These are phyloP conservation scores for Pogonognathellus flavescens DNA, from an alignment of 1,140 invertebrate species.

Conservation along the genomic window DNA sequence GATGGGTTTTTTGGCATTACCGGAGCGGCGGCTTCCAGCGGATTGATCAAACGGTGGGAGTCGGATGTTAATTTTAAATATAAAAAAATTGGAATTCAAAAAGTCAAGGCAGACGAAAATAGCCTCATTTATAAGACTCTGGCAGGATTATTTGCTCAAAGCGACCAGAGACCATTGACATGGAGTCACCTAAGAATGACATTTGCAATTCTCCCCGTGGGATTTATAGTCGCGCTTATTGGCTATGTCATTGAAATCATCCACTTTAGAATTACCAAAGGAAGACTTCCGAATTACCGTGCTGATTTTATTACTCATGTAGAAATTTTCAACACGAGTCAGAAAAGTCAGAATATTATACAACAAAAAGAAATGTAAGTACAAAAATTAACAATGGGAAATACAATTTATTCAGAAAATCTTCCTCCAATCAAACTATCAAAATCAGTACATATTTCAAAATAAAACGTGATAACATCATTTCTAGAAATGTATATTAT, in stretches of 20 bases:
- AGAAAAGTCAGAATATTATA: no score
- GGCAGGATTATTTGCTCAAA: neutral
- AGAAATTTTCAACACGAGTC: no score
- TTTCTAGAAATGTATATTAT: no score
- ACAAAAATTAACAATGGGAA: neutral
- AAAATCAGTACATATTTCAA: no score
- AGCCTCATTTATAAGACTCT: neutral
- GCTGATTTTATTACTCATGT: no score
- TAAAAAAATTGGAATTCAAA: conserved; percentile 14
- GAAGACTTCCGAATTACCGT: no score
- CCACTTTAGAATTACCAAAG: no score
- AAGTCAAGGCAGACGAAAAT: neutral
- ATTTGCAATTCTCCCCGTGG: neutral
- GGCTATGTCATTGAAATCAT: neutral
- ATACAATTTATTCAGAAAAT: neutral
- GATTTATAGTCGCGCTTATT: neutral
- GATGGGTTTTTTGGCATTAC: conserved; percentile 30
- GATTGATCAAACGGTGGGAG: conserved; percentile 6
- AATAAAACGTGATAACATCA: no score
- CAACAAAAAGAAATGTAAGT: no score
- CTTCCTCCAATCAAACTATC: no score
- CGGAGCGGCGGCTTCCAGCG: neutral
- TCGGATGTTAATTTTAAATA: neutral
- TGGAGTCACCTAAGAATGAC: neutral
- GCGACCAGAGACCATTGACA: conserved; percentile 17